Evolutionary conservation across 2,888 invertebrate species (phyloP).

Genomic region (Hypsopygia costalis): DNA sequence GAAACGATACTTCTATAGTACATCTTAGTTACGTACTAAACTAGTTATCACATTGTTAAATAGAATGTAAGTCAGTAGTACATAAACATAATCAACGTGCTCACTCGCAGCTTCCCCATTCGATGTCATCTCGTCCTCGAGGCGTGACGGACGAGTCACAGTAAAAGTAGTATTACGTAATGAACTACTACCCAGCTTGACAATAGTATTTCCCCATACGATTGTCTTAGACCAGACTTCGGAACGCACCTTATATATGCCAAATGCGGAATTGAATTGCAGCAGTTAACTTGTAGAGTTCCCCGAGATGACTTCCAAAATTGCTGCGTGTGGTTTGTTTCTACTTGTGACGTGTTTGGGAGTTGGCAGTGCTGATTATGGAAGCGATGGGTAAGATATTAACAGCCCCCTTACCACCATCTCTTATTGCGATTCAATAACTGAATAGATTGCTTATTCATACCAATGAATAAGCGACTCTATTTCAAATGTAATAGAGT

Average conservation of each 20-base stretch:
- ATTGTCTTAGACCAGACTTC: slow-evolving; percentile 60
- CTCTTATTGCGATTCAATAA: too few relatives aligned
- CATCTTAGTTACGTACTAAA: too few relatives aligned
- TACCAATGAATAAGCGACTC: too few relatives aligned
- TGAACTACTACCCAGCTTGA: slow-evolving; percentile 27
- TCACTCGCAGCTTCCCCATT: slow-evolving; percentile 34
- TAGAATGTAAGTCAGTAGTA: slow-evolving; percentile 6
- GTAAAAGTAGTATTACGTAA: slow-evolving; percentile 53
- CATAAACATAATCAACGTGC: background rate
- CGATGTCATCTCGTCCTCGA: slow-evolving; percentile 44
- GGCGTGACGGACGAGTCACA: slow-evolving; percentile 38
- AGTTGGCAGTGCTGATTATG: slow-evolving; percentile 45
- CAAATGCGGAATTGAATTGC: slow-evolving; percentile 43
- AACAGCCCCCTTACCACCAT: too few relatives aligned
- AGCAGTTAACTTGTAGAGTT: slow-evolving; percentile 42
- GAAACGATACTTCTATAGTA: too few relatives aligned
- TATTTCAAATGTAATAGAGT: too few relatives aligned
- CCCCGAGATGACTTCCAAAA: slow-evolving; percentile 47
- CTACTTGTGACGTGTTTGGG: slow-evolving; percentile 27
- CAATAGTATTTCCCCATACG: slow-evolving; percentile 70
- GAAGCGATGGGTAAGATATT: slow-evolving; percentile 60
- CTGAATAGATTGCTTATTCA: too few relatives aligned
- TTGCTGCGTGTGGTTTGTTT: slow-evolving; percentile 23
- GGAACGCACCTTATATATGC: slow-evolving; percentile 70
- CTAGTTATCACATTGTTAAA: too few relatives aligned